Base-by-base conservation (phyloP, 2,797 vertebrate genomes). In the Florisuga fusca region DNA sequence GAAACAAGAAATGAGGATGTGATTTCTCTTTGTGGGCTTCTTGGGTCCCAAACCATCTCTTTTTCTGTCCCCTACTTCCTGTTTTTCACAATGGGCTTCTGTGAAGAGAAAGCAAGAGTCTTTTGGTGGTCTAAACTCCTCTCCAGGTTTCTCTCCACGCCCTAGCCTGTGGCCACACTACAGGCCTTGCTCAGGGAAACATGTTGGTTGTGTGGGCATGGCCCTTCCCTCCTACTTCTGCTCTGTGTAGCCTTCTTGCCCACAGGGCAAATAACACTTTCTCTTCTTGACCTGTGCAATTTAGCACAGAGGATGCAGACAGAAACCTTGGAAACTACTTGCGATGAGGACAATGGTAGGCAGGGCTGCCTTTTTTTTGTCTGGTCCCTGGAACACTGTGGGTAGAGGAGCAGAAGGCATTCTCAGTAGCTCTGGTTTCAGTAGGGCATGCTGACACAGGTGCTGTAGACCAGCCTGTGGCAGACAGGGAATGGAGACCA, bases 391-490 rank as follows among this genome's bases (percentile, higher is more conserved):
- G 15, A 19, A 51, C 7, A 31, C 15, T 0, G 0, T 26, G 26
- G 13, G 7, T 18, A 4, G 0, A 0, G 48, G 36, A 22, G 10
- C 1, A 7, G 21, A 16, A 62, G 18, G 27, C 33, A 48, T 38
- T 19, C 22, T 46, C 53, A n/a, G 29, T 19, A 67, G 19, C 36
- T 26, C 14, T 18, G 15, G 26, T 57, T 43, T 90, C 66, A 58
- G 20, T n/a, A 19, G n/a, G 16, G 4, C 0, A 1, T 34, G 8
- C 23, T 48, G 43, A 15, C 26, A 38, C 23, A 34, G 9, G 8
- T 22, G 9, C n/a, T 59, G 11, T 48, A 23, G 8, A 1, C 1
- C 5, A 46, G 13, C 4, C 17, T 34, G 9, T 57, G 45, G 15
- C 23, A 63, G 26, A 4, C 23, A 43, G n/a, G 23, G 25, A 72